phyloP scores from a whole-genome alignment of 2,113 vertebrate genomes.

The Microcebus ravelobensis region DNA sequence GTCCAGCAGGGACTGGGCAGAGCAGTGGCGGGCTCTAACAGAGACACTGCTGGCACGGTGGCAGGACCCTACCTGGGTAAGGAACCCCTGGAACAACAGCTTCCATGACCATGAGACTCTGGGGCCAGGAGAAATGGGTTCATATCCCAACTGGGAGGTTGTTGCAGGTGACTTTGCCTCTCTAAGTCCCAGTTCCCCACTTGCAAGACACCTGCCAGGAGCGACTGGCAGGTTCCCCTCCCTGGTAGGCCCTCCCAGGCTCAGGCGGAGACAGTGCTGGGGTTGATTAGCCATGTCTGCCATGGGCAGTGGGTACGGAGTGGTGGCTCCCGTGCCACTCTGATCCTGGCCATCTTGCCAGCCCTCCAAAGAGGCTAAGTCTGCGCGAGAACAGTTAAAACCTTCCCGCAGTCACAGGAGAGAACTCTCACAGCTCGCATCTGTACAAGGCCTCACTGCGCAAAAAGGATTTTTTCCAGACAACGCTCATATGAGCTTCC shows the following conservation, averaged over 20 bases:
- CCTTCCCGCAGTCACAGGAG: background rate
- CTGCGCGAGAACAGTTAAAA: background rate
- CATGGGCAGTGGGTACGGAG: background rate
- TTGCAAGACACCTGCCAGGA: background rate
- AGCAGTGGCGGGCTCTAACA: background rate
- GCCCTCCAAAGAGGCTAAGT: background rate
- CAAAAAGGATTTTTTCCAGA: background rate
- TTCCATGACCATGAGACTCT: background rate
- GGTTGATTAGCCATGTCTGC: slow-evolving; percentile 41
- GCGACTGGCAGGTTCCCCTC: background rate
- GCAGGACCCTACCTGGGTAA: background rate
- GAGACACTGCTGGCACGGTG: background rate
- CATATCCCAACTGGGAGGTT: background rate
- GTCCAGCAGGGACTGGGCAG: background rate
- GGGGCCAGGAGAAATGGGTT: background rate
- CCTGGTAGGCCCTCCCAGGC: background rate
- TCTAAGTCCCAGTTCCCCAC: background rate
- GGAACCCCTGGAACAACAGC: background rate
- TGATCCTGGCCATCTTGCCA: background rate
- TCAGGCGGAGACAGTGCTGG: background rate
- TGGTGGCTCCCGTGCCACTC: fast-evolving
- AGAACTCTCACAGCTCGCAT: background rate
- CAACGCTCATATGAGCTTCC: background rate
- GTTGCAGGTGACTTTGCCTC: background rate
- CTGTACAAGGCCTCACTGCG: background rate